Evolutionary conservation across 2,113 vertebrate genomes (phyloP).

Genomic region (Fulmarus glacialis): DNA sequence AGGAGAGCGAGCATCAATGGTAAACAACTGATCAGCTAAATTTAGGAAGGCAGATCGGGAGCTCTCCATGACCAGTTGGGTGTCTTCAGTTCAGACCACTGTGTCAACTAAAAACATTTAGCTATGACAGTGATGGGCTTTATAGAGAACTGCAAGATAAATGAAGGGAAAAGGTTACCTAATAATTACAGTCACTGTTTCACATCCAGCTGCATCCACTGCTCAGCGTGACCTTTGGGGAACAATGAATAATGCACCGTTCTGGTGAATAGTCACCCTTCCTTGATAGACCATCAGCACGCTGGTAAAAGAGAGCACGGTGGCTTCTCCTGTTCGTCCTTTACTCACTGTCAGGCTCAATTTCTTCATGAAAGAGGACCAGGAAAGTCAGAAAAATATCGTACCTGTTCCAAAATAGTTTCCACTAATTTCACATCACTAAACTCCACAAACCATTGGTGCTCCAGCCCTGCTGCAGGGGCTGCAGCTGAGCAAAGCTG

Average conservation of each 20-base stretch:
- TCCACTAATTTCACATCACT: background rate
- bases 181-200: conserved; percentile 1
- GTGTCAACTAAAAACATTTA: background rate
- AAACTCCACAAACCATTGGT: background rate
- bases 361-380: background rate
- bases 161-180: conserved; percentile 25
- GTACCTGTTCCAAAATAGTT: background rate
- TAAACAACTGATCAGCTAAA: background rate
- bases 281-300: background rate
- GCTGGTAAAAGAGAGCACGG: background rate
- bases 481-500: background rate
- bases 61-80: background rate
- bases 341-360: background rate
- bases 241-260: background rate
- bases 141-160: background rate
- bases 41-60: background rate
- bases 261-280: background rate
- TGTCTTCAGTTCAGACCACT: conserved; percentile 1
- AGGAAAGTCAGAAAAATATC: background rate
- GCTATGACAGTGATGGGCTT: background rate
- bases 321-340: background rate
- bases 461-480: background rate
- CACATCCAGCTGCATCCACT: background rate
- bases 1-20: rapidly evolving
- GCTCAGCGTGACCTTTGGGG: conserved; percentile 9